phyloP scores from a whole-genome alignment of 2,888 invertebrate species.

The Brachylomia viminalis region DNA sequence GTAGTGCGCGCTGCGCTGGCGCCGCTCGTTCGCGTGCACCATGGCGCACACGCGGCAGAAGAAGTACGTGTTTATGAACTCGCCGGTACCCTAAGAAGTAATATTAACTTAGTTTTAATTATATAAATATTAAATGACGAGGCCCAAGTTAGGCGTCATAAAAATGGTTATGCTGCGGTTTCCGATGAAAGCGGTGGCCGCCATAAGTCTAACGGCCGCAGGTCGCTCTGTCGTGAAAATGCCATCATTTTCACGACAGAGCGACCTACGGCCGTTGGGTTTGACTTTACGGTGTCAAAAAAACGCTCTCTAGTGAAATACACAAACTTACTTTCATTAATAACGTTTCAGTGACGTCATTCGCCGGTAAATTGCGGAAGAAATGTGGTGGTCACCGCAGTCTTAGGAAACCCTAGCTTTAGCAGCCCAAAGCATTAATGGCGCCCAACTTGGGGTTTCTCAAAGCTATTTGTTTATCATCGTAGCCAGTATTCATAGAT shows the following conservation, averaged over 20 bases:
- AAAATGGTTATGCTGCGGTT: neutral
- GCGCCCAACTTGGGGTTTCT: no score
- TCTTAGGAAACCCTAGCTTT: neutral
- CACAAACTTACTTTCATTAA: neutral
- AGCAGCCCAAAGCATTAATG: neutral
- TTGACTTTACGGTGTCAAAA: neutral
- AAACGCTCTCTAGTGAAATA: neutral
- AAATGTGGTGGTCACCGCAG: no score
- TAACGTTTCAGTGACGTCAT: neutral
- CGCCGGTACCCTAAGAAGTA: conserved; percentile 94
- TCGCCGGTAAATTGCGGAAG: no score
- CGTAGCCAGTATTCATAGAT: neutral
- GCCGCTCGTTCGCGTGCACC: conserved; percentile 92
- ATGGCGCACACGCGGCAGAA: conserved; percentile 97
- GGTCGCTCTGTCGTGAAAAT: no score
- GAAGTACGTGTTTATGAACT: conserved; percentile 98
- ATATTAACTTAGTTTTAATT: neutral
- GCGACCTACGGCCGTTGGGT: no score
- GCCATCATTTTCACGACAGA: no score
- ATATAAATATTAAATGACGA: neutral
- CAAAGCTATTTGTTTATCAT: neutral
- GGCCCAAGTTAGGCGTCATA: neutral
- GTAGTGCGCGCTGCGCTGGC: conserved; percentile 91
- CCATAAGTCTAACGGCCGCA: no score
- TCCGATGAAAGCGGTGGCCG: neutral